Base-by-base conservation (phyloP, 2,888 invertebrate genomes). In the Pammene fasciana region DNA sequence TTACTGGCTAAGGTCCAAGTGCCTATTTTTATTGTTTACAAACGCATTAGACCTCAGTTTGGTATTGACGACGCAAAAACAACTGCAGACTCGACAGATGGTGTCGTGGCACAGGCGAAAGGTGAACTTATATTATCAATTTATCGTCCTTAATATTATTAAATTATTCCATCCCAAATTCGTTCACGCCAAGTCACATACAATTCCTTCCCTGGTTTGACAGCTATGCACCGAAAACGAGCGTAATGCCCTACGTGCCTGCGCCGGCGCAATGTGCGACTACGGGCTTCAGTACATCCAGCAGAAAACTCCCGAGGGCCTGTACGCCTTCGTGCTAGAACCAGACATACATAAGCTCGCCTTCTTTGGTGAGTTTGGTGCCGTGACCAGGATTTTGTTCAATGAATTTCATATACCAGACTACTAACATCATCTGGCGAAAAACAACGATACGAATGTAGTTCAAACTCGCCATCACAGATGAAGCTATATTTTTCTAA, bases 251-350 rank as follows among this genome's bases (percentile, higher is more conserved):
- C 83, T 99, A 41, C 83, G 91, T 0, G 90, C 94, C 36, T 95
- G 97, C 38, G 96, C 98, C 11, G 94, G 95, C 74, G 94, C 96
- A 0, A 97, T 99, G 97, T 95, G 98, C 60, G 96, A 97, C 82
- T 97, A 97, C 86, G 98, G 97, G 71, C 89, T 99, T 73, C 95
- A 95, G 66, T 98, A 97, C 86, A 92, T 94, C 0, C 99, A 99
- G 86, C 96, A 97, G 71, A 95, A 96, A 65, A 93, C 93, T 7
- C 86, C 90, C 0, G 97, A 98, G 73, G 98, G 98, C 2, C 94
- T 94, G 38, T 98, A 97, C 86, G 93, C 94, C 74, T 86, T 91
- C 78, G 84, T 93, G 73, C 86, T 96, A 48, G 97, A 98, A 79
- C 98, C 98, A 71, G 95, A 97, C 81, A 87, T 98, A 11, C 95